Base-by-base conservation (phyloP, 2,113 vertebrate genomes). In the Sardina pilchardus region DNA sequence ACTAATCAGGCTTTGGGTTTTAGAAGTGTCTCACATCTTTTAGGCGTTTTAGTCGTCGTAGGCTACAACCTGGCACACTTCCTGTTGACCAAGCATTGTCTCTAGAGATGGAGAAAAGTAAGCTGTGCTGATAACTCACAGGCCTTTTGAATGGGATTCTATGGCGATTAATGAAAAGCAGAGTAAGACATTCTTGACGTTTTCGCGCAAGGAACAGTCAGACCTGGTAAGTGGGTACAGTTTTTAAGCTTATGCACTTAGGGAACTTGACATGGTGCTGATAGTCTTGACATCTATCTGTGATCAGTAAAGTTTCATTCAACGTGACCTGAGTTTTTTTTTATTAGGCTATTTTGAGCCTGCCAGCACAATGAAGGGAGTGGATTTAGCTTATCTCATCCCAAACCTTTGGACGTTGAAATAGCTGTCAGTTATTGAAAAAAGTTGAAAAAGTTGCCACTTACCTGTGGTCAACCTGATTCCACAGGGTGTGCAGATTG, bases 401-500 rank as follows among this genome's bases (percentile, higher is more conserved):
- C 48, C 16, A 53, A 53, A 53, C 45, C 7, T 71, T 34, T 71
- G 16, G 17, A 19, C 1, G 14, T 53, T 53, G 50, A 56, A 19
- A 19, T 12, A 56, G 50, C 50, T 4, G n/a, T n/a, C n/a, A n/a
- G n/a, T n/a, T n/a, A n/a, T n/a, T n/a, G n/a, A n/a, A n/a, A n/a
- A n/a, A n/a, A n/a, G n/a, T n/a, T n/a, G n/a, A n/a, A n/a, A n/a
- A 56, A 4, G 30, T 12, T 71, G 50, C 4, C 50, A 53, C 16
- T 53, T 17, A 1, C 50, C 50, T 30, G 63, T 12, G 12, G 7
- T 71, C 8, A 71, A 71, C 26, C 63, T 71, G 2, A 34, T 71
- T 71, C 30, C 26, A 14, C 26, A 71, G 14, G 0, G 16, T 19
- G 26, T 85, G 81, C 82, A 90, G 91, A 84, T 86, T 44, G 81